These are phyloP conservation scores for Poeciliopsis paucimaculata DNA, from an alignment of 2,797 vertebrate genomes.

Conservation along the genomic window DNA sequence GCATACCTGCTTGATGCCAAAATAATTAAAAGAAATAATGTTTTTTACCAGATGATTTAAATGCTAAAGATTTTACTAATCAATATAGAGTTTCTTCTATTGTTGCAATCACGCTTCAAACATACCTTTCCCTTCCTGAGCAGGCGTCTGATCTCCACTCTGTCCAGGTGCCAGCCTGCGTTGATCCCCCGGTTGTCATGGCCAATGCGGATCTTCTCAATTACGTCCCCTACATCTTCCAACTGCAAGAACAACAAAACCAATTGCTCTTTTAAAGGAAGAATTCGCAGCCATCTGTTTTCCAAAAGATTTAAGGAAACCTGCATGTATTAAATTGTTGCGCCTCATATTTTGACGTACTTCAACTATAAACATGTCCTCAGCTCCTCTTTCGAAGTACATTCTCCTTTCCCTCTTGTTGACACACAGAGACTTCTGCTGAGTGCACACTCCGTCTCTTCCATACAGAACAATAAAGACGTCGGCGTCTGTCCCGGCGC, in stretches of 20 bases:
- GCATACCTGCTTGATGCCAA: background rate
- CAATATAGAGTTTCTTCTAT: background rate
- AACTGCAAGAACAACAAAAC: conserved; percentile 75
- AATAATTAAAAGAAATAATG: background rate
- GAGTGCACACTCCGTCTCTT: conserved; percentile 85
- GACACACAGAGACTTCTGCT: conserved; percentile 90
- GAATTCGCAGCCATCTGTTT: background rate
- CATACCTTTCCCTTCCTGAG: conserved; percentile 92
- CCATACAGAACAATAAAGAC: conserved; percentile 93
- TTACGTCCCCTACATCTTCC: conserved; percentile 91
- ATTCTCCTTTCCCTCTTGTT: conserved; percentile 94
- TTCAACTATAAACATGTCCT: conserved; percentile 97
- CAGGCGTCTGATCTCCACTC: conserved; percentile 90
- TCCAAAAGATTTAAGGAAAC: background rate
- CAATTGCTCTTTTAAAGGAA: background rate
- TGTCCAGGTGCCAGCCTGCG: conserved; percentile 93
- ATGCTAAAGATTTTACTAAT: background rate
- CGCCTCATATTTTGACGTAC: conserved; percentile 65
- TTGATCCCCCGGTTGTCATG: conserved; percentile 90
- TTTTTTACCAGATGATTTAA: background rate
- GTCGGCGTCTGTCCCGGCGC: conserved; percentile 92
- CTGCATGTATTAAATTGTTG: background rate
- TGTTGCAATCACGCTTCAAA: background rate
- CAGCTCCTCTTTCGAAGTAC: conserved; percentile 92
- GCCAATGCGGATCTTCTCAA: conserved; percentile 96